These are phyloP conservation scores for Rugalucina vietnamica DNA, from an alignment of 2,888 invertebrate genomes.

Conservation along the genomic window DNA sequence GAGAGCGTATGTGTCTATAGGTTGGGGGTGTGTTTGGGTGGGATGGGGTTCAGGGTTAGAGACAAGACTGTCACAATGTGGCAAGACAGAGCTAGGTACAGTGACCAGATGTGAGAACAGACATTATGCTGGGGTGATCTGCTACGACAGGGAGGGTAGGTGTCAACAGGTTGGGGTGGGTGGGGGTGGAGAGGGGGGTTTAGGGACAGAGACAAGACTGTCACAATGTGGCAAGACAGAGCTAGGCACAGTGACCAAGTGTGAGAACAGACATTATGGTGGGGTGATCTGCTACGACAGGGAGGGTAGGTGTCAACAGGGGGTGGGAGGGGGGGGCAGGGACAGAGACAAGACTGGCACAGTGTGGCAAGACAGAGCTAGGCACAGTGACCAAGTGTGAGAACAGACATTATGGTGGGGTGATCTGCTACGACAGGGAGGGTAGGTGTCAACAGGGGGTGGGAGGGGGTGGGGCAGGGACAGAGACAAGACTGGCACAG, in stretches of 20 bases:
- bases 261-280: constrained; percentile 64
- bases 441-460: constrained; percentile 59
- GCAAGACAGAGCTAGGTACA: constrained; percentile 55
- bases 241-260: constrained; percentile 61
- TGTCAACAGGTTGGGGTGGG: too few species aligned
- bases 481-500: constrained; percentile 57
- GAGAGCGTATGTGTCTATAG: too few species aligned
- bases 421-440: constrained; percentile 68
- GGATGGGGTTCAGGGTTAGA: too few species aligned
- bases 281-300: constrained; percentile 71
- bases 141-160: constrained; percentile 70
- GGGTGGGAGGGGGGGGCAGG: too few species aligned
- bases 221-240: constrained; percentile 58
- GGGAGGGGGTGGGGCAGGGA: too few species aligned
- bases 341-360: constrained; percentile 55
- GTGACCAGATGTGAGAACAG: constrained; percentile 55
- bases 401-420: constrained; percentile 67
- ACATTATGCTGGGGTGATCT: constrained; percentile 72
- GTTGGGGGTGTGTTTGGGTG: too few species aligned
- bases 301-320: constrained; percentile 59
- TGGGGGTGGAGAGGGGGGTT: too few species aligned
- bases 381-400: constrained; percentile 64
- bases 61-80: constrained; percentile 63
- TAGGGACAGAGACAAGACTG: constrained; percentile 65
- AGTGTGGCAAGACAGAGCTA: constrained; percentile 59